Percentiles rank a stretch among this genome's conserved stretches.
Evolutionary conservation across 2,888 invertebrate species (phyloP).

Genomic region (Hirtodrosophila histrioides): DNA sequence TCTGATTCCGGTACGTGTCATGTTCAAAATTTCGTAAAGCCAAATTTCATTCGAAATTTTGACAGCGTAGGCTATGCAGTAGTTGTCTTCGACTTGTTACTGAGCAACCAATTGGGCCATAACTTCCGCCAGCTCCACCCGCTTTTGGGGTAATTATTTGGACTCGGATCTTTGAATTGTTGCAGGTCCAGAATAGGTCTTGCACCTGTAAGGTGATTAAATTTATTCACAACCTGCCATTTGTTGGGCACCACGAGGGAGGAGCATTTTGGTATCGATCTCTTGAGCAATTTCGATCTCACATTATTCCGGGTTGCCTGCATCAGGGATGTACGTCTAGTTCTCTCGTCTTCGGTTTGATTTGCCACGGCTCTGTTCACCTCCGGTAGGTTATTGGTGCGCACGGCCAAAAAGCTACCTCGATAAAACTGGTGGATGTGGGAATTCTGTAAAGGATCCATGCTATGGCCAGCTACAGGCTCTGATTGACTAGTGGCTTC

Average conservation of each 20-base stretch:
- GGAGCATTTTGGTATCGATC: background rate
- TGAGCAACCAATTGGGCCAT: conserved; percentile 8
- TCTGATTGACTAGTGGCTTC: no score
- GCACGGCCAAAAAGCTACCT: conserved; percentile 45
- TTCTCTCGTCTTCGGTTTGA: no score
- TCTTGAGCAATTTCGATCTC: background rate
- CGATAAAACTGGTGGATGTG: conserved; percentile 27
- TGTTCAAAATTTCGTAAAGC: conserved; percentile 13
- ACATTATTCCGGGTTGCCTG: no score
- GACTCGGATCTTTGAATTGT: no score
- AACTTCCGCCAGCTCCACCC: conserved; percentile 18
- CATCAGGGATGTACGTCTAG: no score
- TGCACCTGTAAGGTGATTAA: background rate
- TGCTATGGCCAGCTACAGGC: background rate
- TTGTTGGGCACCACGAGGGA: conserved; percentile 28
- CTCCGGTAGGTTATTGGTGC: background rate
- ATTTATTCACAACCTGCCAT: conserved; percentile 3
- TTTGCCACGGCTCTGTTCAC: no score
- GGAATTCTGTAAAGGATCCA: background rate
- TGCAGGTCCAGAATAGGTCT: background rate
- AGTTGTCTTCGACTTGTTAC: conserved; percentile 4
- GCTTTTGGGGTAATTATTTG: background rate
- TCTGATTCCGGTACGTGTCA: conserved; percentile 44
- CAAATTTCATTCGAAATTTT: background rate
- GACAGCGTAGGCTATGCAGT: conserved; percentile 17